Percentiles rank a stretch among this genome's conserved stretches.
Conservation (phyloP, 2,888 invertebrate genomes). For the Strigamia transsilvanica region DNA sequence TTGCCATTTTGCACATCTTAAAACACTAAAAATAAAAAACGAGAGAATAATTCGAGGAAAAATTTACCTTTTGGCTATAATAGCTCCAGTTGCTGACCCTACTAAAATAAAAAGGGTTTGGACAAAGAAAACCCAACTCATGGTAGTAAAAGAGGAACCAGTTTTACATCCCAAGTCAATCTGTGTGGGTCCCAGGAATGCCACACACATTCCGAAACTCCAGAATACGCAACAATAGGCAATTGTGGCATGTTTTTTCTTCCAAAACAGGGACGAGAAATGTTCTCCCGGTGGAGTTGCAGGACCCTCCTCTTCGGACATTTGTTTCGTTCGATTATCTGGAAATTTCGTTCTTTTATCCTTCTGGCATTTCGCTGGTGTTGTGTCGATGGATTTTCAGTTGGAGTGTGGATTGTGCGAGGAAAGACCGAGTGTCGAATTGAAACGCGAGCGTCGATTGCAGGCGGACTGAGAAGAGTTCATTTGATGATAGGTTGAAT, state of each 20-base stretch:
- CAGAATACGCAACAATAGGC: constrained; percentile 66
- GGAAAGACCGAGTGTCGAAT: constrained; percentile 1
- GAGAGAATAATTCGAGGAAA: background rate
- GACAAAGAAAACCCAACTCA: constrained; percentile 67
- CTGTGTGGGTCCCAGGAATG: constrained; percentile 66
- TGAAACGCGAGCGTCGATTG: constrained; percentile 22
- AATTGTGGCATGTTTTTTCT: constrained; percentile 64
- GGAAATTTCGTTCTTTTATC: background rate
- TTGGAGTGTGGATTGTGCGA: background rate
- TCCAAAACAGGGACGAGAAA: constrained; percentile 63
- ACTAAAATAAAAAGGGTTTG: constrained; percentile 66
- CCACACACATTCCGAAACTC: constrained; percentile 67
- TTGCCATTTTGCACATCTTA: no score
- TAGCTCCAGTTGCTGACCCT: constrained; percentile 65
- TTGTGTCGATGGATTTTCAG: background rate
- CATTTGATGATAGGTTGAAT: constrained; percentile 9
- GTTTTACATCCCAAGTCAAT: constrained; percentile 66
- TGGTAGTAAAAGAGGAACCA: constrained; percentile 63
- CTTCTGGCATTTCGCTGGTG: background rate
- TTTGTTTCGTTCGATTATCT: background rate
- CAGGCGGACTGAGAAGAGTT: constrained; percentile 28
- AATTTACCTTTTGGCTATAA: constrained; percentile 63
- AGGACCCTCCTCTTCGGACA: constrained; percentile 4
- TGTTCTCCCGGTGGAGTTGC: constrained; percentile 55
- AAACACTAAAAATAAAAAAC: background rate